phyloP scores from a whole-genome alignment of 2,888 invertebrate genomes.

The Carterocephalus palaemon region DNA sequence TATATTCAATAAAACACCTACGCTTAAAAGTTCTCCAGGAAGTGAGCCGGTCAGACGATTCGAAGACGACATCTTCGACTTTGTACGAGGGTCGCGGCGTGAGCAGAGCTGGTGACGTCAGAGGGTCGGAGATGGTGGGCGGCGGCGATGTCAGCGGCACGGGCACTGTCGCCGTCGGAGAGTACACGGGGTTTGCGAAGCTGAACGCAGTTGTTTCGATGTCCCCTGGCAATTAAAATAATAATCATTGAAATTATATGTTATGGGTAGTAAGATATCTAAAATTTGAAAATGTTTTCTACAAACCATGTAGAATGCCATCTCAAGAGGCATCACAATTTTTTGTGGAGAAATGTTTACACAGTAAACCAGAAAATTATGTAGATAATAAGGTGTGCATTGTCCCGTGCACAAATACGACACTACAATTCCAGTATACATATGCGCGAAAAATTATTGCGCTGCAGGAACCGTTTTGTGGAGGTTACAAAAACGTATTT shows the following conservation, averaged over 20 bases:
- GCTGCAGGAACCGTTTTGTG: no score
- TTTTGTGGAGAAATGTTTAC: no score
- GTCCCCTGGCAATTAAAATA: slow-evolving; percentile 45
- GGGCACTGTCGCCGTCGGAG: slow-evolving; percentile 77
- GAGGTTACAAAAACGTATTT: no score
- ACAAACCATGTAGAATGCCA: slow-evolving; percentile 33
- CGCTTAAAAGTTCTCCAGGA: slow-evolving; percentile 70
- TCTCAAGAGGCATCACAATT: no score
- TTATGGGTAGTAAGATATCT: background rate
- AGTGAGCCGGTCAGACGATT: slow-evolving; percentile 74
- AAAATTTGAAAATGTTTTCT: slow-evolving; percentile 73
- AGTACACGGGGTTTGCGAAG: slow-evolving; percentile 91
- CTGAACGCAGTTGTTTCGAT: slow-evolving; percentile 82
- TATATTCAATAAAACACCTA: slow-evolving; percentile 37
- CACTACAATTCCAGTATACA: no score
- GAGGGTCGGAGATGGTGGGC: slow-evolving; percentile 36
- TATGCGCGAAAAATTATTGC: no score
- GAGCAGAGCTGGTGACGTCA: slow-evolving; percentile 46
- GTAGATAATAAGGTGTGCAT: no score
- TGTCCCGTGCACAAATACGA: no score
- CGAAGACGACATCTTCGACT: slow-evolving; percentile 87
- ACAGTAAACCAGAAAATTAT: no score
- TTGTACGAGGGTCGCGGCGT: slow-evolving; percentile 82
- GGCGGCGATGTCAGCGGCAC: slow-evolving; percentile 43
- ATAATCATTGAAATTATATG: background rate